phyloP scores from a whole-genome alignment of 2,888 invertebrate genomes.

The Diplazon laetatorius region DNA sequence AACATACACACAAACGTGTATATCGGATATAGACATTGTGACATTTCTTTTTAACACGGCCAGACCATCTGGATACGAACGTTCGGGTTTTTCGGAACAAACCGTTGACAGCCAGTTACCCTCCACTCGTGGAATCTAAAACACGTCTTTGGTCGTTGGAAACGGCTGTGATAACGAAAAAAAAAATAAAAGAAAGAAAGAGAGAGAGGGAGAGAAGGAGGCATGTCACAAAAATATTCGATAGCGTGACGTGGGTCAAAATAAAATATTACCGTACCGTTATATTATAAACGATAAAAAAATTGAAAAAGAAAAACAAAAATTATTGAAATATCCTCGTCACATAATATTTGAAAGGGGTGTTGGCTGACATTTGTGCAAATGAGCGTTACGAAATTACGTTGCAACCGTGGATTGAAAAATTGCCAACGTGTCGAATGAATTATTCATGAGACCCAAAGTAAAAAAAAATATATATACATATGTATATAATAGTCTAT shows the following conservation, averaged over 20 bases:
- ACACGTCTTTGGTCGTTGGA: not conserved
- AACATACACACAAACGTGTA: no score
- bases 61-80: constrained; percentile 26
- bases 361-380: not conserved
- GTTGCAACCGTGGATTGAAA: not conserved
- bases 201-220: no score
- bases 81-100: not conserved
- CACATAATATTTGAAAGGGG: no score
- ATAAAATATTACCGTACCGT: no score
- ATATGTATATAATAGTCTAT: no score
- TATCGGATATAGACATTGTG: constrained; percentile 17
- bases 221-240: no score
- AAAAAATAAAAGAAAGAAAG: constrained; percentile 17
- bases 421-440: constrained; percentile 1
- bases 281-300: no score
- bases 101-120: not conserved
- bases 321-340: no score
- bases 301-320: no score
- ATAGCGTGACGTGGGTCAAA: no score
- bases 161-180: constrained; percentile 23
- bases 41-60: constrained; percentile 8
- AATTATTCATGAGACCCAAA: no score
- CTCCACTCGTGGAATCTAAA: not conserved
- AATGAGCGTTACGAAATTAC: not conserved
- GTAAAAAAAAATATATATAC: no score